Conservation (phyloP, 2,888 invertebrate species). For the Rhingia campestris region DNA sequence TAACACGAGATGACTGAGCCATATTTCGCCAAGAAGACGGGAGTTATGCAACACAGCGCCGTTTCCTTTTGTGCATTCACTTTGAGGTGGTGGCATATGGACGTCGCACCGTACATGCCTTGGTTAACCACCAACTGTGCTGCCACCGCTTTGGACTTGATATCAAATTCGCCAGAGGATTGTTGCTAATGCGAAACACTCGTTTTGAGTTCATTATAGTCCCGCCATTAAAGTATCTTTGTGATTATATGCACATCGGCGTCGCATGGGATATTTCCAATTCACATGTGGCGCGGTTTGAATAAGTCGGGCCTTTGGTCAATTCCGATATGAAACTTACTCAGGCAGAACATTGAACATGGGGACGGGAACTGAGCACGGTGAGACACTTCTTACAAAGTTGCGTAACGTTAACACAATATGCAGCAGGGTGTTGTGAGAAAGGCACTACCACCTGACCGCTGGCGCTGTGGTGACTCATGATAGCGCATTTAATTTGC, state of each 20-base stretch:
- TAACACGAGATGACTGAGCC: slow-evolving; percentile 31
- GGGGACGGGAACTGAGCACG: not conserved
- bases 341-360: slow-evolving; percentile 45
- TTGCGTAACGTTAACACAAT: not conserved
- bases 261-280: not conserved
- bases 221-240: not conserved
- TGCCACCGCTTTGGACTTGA: not conserved
- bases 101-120: not conserved
- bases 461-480: not conserved
- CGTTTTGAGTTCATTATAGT: slow-evolving; percentile 1
- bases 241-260: not conserved
- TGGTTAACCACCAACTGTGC: not conserved
- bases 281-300: slow-evolving; percentile 11
- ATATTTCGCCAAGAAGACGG: slow-evolving; percentile 10
- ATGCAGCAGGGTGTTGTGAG: not conserved
- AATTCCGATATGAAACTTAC: slow-evolving; percentile 33
- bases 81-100: slow-evolving; percentile 6
- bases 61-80: slow-evolving; percentile 43
- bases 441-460: too few relatives aligned
- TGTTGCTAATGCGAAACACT: not conserved
- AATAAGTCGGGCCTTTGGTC: slow-evolving; percentile 32
- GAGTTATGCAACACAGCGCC: slow-evolving; percentile 8
- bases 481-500: not conserved
- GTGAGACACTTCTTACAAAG: slow-evolving; percentile 15
- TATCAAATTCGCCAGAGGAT: not conserved